Base-by-base conservation (phyloP, 2,888 invertebrate species). In the Cantharis flavilabris region DNA sequence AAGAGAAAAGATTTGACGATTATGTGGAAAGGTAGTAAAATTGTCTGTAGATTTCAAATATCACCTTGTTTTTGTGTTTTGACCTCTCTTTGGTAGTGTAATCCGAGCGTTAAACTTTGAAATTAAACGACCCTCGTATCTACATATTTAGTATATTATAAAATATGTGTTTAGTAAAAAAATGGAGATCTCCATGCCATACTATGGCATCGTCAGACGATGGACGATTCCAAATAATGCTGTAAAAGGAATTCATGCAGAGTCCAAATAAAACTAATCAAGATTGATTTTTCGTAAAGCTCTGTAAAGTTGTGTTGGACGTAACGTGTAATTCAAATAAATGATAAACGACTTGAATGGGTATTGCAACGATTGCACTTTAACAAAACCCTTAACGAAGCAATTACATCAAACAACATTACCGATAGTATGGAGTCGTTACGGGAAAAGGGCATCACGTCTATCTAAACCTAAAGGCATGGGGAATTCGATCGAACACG, bases 371-470 rank as follows among this genome's bases (percentile, higher is more conserved):
- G 20, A 26, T 67, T 67, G 65, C 65, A 67, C 65, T 65, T 65
- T 33, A 33, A 33, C 49, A 49, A 49, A 49, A 49, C 65, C 65
- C 18, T 26, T n/a, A 67, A n/a, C 65, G 26, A 67, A 67, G 65
- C 65, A 67, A 67, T 67, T 67, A 67, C 20, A 67, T 67, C 20
- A 26, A 63, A 20, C 18, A 71, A 16, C 62, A 62, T 62, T 26
- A 71, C 62, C 14, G 63, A 26, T 20, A 63, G 76, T 62, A 67
- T 26, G 73, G 71, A 73, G 67, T 77, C 70, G 65, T 33, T 70
- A 71, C 73, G 69, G 71, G 73, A 77, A 77, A 71, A 77, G 74
- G 77, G 71, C 67, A 77, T 77, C 77, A 77, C 77, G 77, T 77
- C 23, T 65, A 70, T 18, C 69, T 73, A 71, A 49, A 73, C 71